phyloP scores from a whole-genome alignment of 2,888 invertebrate species.

The Cloeon dipterum region DNA sequence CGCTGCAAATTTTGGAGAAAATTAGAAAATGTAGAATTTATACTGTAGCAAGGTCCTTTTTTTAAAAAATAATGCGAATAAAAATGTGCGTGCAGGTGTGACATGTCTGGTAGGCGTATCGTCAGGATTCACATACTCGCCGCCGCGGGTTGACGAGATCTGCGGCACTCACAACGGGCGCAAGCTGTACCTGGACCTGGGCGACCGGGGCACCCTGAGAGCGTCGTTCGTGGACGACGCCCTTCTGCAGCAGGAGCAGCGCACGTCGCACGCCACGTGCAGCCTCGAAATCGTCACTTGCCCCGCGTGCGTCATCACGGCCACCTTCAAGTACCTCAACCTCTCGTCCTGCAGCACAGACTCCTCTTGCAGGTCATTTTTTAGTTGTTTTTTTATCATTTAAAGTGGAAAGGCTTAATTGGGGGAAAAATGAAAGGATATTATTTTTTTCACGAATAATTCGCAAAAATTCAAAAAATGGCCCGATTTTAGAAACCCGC shows the following conservation, averaged over 20 bases:
- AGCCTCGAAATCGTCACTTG: conserved; percentile 42
- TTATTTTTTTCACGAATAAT: too few relatives aligned
- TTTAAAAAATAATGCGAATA: too few relatives aligned
- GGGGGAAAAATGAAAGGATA: too few relatives aligned
- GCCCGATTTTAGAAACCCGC: too few relatives aligned
- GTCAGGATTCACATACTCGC: background rate
- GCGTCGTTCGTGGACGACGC: conserved; percentile 16
- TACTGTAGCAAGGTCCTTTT: too few relatives aligned
- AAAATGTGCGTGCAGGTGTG: background rate
- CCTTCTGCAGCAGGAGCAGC: conserved; percentile 15
- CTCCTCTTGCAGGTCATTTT: conserved; percentile 21
- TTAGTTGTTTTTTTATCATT: too few relatives aligned
- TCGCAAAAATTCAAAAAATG: too few relatives aligned
- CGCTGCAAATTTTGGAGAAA: too few relatives aligned
- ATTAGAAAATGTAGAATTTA: too few relatives aligned
- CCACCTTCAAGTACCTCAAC: conserved; percentile 23
- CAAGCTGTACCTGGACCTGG: conserved; percentile 18
- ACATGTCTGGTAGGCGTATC: background rate
- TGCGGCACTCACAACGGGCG: conserved; percentile 16
- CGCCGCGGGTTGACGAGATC: conserved; percentile 13
- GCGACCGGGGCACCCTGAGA: conserved; percentile 16
- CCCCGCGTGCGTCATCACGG: conserved; percentile 36
- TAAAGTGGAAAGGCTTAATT: too few relatives aligned
- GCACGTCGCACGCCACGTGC: conserved; percentile 25
- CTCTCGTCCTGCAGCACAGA: conserved; percentile 17